Evolutionary conservation across 2,888 invertebrate genomes (phyloP), one percentile per base, ranked within the genome.

Genomic region (Miltochrista miniata): DNA sequence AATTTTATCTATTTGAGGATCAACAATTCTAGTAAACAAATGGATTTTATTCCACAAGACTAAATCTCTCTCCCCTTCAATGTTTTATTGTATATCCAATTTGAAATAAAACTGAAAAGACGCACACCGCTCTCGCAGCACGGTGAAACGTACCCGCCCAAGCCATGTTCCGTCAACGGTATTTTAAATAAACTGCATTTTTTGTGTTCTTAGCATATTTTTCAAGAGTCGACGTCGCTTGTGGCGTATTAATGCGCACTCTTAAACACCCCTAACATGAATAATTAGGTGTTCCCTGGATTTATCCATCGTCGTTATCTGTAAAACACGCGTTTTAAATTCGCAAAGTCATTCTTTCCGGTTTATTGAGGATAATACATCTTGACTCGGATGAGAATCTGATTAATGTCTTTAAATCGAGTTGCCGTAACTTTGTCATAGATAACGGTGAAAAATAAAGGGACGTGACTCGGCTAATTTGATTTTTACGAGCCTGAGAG

Each of bases 331-430:
- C 83, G 85, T 84, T 88, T 88, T 81, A 87, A 87, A 90, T 87
- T 88, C 81, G 87, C 87, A 80, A 87, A 90, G 78, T 91, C 90
- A 90, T 91, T 90, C 86, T 87, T 90, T 84, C 68, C 81, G 81
- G 88, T 86, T 90, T 90, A 90, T 89, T 88, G 87, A 77, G 90
- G 87, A 90, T 90, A 90, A 90, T 91, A 89, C 84, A 79, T 91
- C 89, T 88, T 77, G 67, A 76, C 83, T 76, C 56, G 80, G 84
- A 79, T 85, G 82, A 83, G 81, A 83, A 85, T 87, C 91, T 90
- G 90, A 91, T 90, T 89, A 91, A 91, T 90, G 90, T 79, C 77
- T 79, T 76, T 74, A 79, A 83, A 83, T 85, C 73, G 72, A 83
- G 77, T 77, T 73, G 74, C 68, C 71, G 81, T 80, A 88, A 90